Conservation (phyloP, 2,888 invertebrate genomes). For the Drosophila recens region DNA sequence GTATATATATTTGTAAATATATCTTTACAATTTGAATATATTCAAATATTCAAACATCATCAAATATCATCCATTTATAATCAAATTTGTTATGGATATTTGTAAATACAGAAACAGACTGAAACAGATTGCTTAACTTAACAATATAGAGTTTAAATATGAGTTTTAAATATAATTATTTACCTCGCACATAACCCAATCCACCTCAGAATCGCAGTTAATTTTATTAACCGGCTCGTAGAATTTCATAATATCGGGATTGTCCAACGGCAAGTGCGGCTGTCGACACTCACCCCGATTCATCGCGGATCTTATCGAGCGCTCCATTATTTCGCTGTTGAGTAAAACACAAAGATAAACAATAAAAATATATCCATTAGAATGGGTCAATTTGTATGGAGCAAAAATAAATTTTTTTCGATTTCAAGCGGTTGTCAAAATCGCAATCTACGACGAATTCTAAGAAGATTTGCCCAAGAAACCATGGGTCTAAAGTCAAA, state of each 20-base stretch:
- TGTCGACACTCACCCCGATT: slow-evolving; percentile 87
- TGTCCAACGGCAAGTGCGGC: slow-evolving; percentile 88
- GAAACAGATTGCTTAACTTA: background rate
- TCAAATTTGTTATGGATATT: background rate
- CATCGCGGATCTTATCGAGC: slow-evolving; percentile 85
- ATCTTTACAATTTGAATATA: too few relatives aligned
- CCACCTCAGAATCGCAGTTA: slow-evolving; percentile 87
- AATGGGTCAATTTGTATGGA: too few relatives aligned
- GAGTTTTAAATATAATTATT: slow-evolving; percentile 46
- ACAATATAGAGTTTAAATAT: background rate
- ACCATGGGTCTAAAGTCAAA: too few relatives aligned
- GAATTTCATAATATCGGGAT: slow-evolving; percentile 91
- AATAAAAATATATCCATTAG: slow-evolving; percentile 4
- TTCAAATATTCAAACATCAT: too few relatives aligned
- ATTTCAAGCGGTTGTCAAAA: too few relatives aligned
- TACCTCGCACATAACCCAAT: slow-evolving; percentile 92
- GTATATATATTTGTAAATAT: too few relatives aligned
- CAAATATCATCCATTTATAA: too few relatives aligned
- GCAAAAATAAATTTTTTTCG: too few relatives aligned
- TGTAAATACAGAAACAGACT: background rate
- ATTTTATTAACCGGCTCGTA: slow-evolving; percentile 88
- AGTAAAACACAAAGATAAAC: slow-evolving; percentile 4
- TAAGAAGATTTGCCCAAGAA: too few relatives aligned
- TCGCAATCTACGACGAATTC: too few relatives aligned
- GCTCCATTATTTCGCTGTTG: slow-evolving; percentile 85